A percentile compares a stretch with the other conserved stretches of the same genome.
These are phyloP conservation scores for Dromococcyx pavoninus DNA, from an alignment of 2,797 vertebrate species.

Conservation along the genomic window DNA sequence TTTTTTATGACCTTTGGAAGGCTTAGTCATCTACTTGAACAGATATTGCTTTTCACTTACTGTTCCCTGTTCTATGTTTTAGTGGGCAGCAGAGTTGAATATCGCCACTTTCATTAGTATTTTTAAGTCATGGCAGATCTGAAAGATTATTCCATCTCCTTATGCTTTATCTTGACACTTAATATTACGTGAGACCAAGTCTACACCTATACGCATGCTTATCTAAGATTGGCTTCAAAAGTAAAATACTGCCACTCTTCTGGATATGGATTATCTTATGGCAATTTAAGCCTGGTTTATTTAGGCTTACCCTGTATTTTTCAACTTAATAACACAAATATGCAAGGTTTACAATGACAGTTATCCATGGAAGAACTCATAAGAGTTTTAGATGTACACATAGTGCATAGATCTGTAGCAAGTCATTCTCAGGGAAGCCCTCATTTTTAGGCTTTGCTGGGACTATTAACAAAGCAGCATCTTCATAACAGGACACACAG, in stretches of 20 bases:
- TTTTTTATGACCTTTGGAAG: not conserved
- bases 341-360: not conserved
- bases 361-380: not conserved
- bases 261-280: not conserved
- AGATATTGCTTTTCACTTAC: not conserved
- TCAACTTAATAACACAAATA: not conserved
- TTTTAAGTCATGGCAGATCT: not conserved
- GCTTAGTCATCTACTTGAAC: not conserved
- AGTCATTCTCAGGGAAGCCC: not conserved
- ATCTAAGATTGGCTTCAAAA: slow-evolving; percentile 36
- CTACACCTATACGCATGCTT: not conserved
- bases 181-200: not conserved
- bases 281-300: not conserved
- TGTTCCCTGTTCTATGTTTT: not conserved
- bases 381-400: not conserved
- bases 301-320: not conserved
- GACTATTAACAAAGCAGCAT: not conserved
- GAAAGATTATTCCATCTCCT: not conserved
- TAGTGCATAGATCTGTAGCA: not conserved
- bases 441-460: not conserved
- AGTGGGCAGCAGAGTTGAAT: not conserved
- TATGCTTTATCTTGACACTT: slow-evolving; percentile 19
- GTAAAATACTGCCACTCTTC: not conserved
- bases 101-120: not conserved
- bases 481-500: not conserved